A percentile compares a stretch with the other conserved stretches of the same genome.
Evolutionary conservation across 1,140 invertebrate species (phyloP).

Genomic region (Lordiphosa collinella): DNA sequence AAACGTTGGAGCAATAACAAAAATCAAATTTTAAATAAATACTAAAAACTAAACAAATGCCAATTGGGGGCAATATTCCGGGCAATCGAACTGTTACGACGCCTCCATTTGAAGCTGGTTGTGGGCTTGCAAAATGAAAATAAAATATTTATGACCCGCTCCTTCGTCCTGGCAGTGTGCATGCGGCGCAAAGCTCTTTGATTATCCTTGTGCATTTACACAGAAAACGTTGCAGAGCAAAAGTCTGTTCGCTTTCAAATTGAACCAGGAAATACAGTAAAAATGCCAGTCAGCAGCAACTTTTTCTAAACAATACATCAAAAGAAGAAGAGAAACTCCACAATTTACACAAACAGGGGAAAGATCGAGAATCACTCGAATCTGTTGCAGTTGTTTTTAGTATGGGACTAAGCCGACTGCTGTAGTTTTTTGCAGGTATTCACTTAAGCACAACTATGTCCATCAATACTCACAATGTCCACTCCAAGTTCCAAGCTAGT

Average conservation of each 20-base stretch:
- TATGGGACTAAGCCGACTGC: slow-evolving; percentile 1
- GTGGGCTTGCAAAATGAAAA: slow-evolving; percentile 35
- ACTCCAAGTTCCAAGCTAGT: no score
- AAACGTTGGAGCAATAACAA: no score
- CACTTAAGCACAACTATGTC: no score
- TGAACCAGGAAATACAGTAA: slow-evolving; percentile 4
- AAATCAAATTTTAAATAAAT: no score
- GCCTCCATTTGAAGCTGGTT: no score
- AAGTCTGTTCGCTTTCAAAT: no score
- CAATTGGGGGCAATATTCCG: background rate
- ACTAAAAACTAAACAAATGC: slow-evolving; percentile 27
- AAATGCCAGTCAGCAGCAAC: background rate
- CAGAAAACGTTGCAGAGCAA: no score
- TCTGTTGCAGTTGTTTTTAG: slow-evolving; percentile 3
- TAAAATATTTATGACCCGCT: slow-evolving; percentile 54
- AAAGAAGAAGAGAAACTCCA: background rate
- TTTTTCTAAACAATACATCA: no score
- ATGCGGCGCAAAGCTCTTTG: background rate
- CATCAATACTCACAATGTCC: no score
- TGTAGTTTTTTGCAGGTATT: slow-evolving; percentile 22
- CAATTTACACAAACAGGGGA: background rate
- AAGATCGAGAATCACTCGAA: slow-evolving; percentile 4
- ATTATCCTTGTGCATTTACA: background rate
- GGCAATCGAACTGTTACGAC: background rate
- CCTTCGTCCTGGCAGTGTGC: no score